Base-by-base conservation (phyloP, 2,888 invertebrate species). In the Pollenia amentaria region DNA sequence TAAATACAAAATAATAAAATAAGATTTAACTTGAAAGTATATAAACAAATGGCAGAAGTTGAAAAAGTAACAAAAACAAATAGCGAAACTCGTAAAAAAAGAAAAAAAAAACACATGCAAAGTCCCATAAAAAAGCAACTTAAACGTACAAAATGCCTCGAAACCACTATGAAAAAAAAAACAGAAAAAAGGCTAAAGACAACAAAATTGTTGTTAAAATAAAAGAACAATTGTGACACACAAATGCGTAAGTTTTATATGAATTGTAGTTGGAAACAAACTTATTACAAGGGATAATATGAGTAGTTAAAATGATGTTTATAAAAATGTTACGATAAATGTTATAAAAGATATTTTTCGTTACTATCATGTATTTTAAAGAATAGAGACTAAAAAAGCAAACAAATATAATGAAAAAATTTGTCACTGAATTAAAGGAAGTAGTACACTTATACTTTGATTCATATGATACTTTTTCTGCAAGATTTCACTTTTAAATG, bases 1-100 rank as follows among this genome's bases (percentile, higher is more conserved):
- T 48, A 73, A 80, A 65, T 64, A 44, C 16, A 29, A 55, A 44
- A 38, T 72, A 80, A 73, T 55, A 80, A 64, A 80, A 60, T 48
- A 67, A 48, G 57, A 69, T 46, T 64, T 79, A 79, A 75, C 42
- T 76, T n/a, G 21, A 44, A 72, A 72, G 70, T 29, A 53, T 16
- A 62, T 53, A 79, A 64, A 53, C 44, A 64, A 72, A 64, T 11
- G 48, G 16, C 14, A 57, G 55, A 14, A n/a, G 40, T 60, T 69
- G 29, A 38, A 42, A 42, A 10, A 48, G n/a, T 48, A 53, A 21
- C n/a, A 44, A 64, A 77, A 67, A 7, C 42, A 53, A 70, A 10
- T 29, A 29, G 29, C 29, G 6, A 10, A 60, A 48, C 11, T 62
- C n/a, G 40, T 40, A 64, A 64, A 18, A 64, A 16, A 40, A 40